phyloP scores from a whole-genome alignment of 1,140 invertebrate genomes.

The Tigriopus japonicus region DNA sequence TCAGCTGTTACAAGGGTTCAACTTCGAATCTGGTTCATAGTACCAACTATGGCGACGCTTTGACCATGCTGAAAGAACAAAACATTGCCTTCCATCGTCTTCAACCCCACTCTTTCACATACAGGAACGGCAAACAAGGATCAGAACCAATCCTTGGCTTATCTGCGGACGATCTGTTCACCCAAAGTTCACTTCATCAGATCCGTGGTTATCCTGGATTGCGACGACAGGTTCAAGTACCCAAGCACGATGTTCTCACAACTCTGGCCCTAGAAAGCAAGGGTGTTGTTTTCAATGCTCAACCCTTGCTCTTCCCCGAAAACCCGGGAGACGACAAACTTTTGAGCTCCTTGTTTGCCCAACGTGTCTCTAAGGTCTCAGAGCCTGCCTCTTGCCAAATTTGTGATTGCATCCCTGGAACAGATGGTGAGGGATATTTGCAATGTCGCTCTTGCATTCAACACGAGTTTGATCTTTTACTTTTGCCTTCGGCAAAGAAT shows the following conservation, averaged over 20 bases:
- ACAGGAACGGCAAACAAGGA: background rate
- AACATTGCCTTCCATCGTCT: background rate
- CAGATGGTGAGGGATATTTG: background rate
- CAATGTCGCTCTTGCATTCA: background rate
- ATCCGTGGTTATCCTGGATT: background rate
- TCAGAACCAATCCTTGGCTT: background rate
- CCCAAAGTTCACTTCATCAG: background rate
- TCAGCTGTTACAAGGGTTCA: background rate
- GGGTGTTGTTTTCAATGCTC: background rate
- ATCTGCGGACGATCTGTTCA: background rate
- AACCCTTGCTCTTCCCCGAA: background rate
- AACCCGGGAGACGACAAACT: background rate
- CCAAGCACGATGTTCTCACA: background rate
- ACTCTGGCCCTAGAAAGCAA: background rate
- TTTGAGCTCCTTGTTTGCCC: background rate
- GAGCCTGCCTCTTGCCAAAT: background rate
- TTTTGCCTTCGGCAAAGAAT: background rate
- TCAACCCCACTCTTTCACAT: background rate
- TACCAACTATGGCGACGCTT: background rate
- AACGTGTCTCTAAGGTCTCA: background rate
- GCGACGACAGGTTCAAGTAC: background rate
- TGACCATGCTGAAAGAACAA: background rate
- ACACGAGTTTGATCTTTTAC: background rate
- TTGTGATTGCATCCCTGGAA: background rate
- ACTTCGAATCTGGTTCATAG: background rate